These are phyloP conservation scores for Indicator indicator DNA, from an alignment of 2,113 vertebrate genomes.

Conservation along the genomic window DNA sequence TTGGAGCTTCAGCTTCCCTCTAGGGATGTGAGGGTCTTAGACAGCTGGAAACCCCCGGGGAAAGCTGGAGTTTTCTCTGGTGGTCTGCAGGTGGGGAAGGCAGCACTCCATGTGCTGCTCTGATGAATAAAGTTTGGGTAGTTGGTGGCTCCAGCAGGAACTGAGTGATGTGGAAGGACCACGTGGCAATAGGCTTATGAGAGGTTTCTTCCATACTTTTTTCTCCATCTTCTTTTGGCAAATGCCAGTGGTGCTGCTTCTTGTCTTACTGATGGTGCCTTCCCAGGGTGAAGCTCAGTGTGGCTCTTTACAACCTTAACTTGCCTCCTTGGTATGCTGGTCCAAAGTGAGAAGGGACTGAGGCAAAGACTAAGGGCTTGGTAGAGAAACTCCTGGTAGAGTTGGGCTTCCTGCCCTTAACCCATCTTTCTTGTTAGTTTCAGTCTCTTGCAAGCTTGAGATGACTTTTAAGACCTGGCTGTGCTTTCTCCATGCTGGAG, in stretches of 20 bases:
- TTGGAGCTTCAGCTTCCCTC: not conserved
- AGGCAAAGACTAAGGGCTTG: not conserved
- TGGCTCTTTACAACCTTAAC: not conserved
- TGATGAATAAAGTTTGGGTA: not conserved
- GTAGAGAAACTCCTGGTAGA: not conserved
- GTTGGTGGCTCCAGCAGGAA: not conserved
- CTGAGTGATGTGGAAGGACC: not conserved
- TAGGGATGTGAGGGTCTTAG: not conserved
- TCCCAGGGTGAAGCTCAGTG: not conserved
- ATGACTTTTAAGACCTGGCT: not conserved
- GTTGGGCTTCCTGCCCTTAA: not conserved
- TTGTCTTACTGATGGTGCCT: not conserved
- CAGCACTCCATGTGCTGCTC: not conserved
- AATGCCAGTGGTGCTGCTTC: not conserved
- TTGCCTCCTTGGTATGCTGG: accelerated
- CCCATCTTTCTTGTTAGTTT: not conserved
- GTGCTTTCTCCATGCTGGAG: not conserved
- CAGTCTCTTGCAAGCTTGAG: not conserved
- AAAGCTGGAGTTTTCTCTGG: not conserved
- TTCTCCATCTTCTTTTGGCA: not conserved
- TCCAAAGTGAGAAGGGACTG: not conserved
- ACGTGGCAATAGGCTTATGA: not conserved
- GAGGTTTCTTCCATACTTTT: not conserved
- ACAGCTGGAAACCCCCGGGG: not conserved
- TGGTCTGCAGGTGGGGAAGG: not conserved